Evolutionary conservation across 1,140 invertebrate genomes (phyloP), one percentile per base, ranked within the genome.

Genomic region (Drosophila lowei): DNA sequence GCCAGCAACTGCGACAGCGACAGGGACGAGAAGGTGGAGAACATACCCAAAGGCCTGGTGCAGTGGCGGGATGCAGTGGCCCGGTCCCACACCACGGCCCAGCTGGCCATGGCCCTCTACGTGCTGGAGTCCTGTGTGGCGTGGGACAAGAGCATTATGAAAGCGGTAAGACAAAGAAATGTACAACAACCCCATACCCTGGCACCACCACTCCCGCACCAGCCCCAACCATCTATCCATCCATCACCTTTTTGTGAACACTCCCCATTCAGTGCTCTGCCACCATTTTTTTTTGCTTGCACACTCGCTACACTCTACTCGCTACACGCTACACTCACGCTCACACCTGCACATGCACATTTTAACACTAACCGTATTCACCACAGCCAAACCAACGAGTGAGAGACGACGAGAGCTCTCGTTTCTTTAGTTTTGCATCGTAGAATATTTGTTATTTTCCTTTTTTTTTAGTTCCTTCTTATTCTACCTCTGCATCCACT

Each of bases 81-180:
- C 1, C 94, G 95, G 25, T 95, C 96, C 18, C 94, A 95, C 77
- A 98, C 97, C 5, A 95, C 97, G 0, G 96, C 97, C 0, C 97
- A 99, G 89, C 92, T 99, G 8, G 96, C 97, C 4, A 96, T 99
- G 95, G 95, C 96, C 77, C 93, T 98, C 42, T 96, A 97, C 78
- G 96, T 97, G 73, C 93, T 99, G 23, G 97, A 98, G 89, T 95
- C 95, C 16, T 97, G 95, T 83, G 97, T 99, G 79, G 97, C 98
- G 23, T 99, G 98, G 98, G 98, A 99, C 92, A 99, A 99, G 92
- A 98, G 97, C 92, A 98, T 99, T 85, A 99, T 99, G 98, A 98
- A 99, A 95, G 98, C 98, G 93, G 97, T 98, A 94, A 95, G 96
- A 92, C 4, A 0, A 11, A 34, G 9, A 70, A 48, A 46, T 49